Evolutionary conservation across 2,113 vertebrate genomes (phyloP).

Genomic region (Ochotona princeps): DNA sequence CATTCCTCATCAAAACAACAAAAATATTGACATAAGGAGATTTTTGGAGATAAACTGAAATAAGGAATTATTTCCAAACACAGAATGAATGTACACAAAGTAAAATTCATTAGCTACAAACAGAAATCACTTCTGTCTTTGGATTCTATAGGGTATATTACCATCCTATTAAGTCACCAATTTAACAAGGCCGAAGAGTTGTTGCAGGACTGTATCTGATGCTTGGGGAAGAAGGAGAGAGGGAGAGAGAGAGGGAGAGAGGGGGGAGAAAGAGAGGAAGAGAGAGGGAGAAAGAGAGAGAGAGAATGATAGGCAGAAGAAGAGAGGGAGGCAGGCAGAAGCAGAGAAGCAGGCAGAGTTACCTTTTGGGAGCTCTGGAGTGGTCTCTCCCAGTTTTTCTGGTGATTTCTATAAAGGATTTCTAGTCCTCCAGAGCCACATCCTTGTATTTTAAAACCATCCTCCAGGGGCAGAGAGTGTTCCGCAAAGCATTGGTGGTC

Average conservation of each 20-base stretch:
- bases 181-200: not conserved
- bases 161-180: not conserved
- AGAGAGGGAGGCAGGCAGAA: not conserved
- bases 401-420: conserved; percentile 14
- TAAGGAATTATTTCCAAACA: not conserved
- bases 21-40: not conserved
- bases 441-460: conserved; percentile 34
- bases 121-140: not conserved
- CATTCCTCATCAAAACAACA: conserved; percentile 5
- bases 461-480: not conserved
- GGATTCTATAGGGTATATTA: not conserved
- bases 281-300: not conserved
- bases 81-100: not conserved
- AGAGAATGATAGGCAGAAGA: not conserved
- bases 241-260: not conserved
- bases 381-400: conserved; percentile 49
- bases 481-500: not conserved
- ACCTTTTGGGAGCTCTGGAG: conserved; percentile 40
- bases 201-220: not conserved
- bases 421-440: conserved; percentile 24
- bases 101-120: not conserved
- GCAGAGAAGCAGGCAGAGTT: conserved; percentile 27
- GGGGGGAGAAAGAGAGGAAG: not conserved
- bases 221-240: not conserved
- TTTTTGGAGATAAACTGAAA: not conserved